A percentile compares a stretch with the other conserved stretches of the same genome.
Evolutionary conservation across 1,140 invertebrate species (phyloP).

Genomic region (Brachionus asplanchnoidis): DNA sequence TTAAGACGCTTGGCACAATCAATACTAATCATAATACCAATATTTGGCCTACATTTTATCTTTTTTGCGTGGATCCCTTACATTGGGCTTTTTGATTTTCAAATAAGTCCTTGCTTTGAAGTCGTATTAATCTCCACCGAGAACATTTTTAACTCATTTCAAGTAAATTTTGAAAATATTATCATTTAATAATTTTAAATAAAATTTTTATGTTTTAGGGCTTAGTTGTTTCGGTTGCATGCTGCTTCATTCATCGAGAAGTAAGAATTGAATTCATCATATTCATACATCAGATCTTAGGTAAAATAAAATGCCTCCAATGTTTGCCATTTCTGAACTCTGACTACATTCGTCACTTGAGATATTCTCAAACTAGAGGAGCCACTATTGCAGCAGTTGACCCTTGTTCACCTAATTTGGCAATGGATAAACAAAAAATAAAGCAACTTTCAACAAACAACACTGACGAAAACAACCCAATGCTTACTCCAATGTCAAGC

Average conservation of each 20-base stretch:
- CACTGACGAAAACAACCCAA: conserved; percentile 15
- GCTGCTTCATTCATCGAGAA: conserved; percentile 39
- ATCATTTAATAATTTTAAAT: neutral
- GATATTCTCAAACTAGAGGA: neutral
- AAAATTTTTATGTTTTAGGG: neutral
- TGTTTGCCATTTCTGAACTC: neutral
- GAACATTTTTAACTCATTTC: conserved; percentile 28
- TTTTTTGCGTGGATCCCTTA: conserved; percentile 31
- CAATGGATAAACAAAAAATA: neutral
- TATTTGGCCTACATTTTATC: conserved; percentile 38
- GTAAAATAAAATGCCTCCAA: neutral
- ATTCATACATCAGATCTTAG: neutral
- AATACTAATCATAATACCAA: conserved; percentile 37
- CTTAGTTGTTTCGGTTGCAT: conserved; percentile 16
- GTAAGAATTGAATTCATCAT: neutral
- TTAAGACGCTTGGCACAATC: conserved; percentile 28
- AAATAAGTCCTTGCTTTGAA: conserved; percentile 13
- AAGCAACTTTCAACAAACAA: neutral
- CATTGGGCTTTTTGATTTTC: neutral
- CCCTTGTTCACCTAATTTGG: neutral
- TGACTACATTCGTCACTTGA: neutral
- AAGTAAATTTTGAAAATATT: neutral
- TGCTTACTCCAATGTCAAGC: neutral
- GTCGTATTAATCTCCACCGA: neutral
- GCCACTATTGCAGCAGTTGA: neutral